These are phyloP conservation scores for Gymnoscopelus microlampas DNA, from an alignment of 2,797 vertebrate species.

Conservation along the genomic window DNA sequence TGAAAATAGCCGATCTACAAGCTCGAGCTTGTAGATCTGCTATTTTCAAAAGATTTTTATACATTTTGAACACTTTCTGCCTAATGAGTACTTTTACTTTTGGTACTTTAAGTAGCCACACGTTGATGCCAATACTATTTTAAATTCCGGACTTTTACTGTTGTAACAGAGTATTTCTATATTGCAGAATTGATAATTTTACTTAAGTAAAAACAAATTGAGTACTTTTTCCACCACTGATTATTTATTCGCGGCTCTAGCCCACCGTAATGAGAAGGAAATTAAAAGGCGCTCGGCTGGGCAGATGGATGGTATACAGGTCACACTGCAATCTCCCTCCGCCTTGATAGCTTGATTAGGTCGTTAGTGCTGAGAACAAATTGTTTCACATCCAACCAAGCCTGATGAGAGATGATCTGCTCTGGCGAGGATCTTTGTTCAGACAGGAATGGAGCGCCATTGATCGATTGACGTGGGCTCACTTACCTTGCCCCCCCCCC, in stretches of 20 bases:
- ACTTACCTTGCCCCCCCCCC: constrained; percentile 70
- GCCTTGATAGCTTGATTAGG: constrained; percentile 99
- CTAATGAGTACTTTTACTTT: too few relatives aligned
- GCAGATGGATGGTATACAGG: constrained; percentile 95
- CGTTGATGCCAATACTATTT: too few relatives aligned
- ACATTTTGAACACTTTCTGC: too few relatives aligned
- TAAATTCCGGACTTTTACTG: too few relatives aligned
- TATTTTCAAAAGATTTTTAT: too few relatives aligned
- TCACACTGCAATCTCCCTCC: constrained; percentile 96
- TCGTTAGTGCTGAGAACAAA: constrained; percentile 98
- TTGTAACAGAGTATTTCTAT: too few relatives aligned
- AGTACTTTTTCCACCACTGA: constrained; percentile 38
- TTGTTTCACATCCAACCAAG: constrained; percentile 94
- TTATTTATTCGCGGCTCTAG: constrained; percentile 76
- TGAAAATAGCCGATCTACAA: too few relatives aligned
- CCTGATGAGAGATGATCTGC: constrained; percentile 93
- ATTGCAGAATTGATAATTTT: too few relatives aligned
- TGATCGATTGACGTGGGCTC: constrained; percentile 86
- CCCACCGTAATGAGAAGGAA: constrained; percentile 88
- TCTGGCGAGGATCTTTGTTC: constrained; percentile 67
- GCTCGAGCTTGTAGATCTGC: constrained; percentile 7
- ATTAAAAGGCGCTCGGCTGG: constrained; percentile 85
- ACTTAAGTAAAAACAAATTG: too few relatives aligned
- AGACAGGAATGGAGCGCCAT: constrained; percentile 77
- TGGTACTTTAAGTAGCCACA: too few relatives aligned